Conservation (phyloP, 1,140 invertebrate species). For the Brachionus angularis region DNA sequence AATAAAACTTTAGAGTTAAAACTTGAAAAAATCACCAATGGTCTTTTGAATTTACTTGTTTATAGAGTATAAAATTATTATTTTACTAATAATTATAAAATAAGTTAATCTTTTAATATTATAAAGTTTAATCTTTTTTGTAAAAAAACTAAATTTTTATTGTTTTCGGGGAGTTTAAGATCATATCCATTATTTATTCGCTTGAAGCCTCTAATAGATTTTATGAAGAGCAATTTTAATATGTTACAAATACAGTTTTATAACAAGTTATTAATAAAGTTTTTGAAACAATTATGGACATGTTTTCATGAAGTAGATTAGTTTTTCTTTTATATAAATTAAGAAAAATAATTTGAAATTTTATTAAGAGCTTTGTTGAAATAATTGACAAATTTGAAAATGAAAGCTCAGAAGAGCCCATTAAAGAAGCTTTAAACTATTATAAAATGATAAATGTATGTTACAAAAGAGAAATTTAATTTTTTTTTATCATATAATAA, state of each 20-base stretch:
- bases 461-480: neutral
- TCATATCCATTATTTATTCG: neutral
- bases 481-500: neutral
- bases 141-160: constrained; percentile 1
- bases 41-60: neutral
- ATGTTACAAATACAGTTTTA: neutral
- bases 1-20: constrained; percentile 15
- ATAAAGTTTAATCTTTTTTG: constrained; percentile 36
- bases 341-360: neutral
- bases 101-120: no score
- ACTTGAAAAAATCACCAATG: neutral
- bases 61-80: neutral
- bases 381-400: constrained; percentile 14
- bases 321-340: neutral
- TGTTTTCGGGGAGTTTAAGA: neutral
- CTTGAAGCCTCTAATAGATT: constrained; percentile 6
- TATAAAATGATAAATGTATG: neutral
- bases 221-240: constrained; percentile 12
- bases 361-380: constrained; percentile 14
- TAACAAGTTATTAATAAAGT: neutral
- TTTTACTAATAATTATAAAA: no score
- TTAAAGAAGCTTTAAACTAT: neutral
- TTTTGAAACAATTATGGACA: constrained; percentile 19
- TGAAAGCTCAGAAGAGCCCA: constrained; percentile 2
- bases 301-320: constrained; percentile 7